Percentiles rank a stretch among this genome's conserved stretches.
phyloP scores from a whole-genome alignment of 2,113 vertebrate genomes.

The Lycaon pictus region DNA sequence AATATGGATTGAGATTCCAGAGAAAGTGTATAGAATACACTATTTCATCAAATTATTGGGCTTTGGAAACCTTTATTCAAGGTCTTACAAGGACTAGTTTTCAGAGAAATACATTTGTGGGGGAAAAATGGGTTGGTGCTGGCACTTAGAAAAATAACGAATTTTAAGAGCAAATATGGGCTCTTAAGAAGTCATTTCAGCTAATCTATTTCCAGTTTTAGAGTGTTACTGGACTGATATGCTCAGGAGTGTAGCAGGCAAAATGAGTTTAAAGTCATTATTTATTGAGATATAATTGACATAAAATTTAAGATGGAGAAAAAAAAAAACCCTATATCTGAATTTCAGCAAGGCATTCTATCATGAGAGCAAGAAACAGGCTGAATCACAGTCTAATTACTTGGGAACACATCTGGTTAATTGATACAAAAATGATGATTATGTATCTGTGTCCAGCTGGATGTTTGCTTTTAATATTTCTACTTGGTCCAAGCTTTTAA shows the following conservation, averaged over 20 bases:
- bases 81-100: not conserved
- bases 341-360: not conserved
- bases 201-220: not conserved
- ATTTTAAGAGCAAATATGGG: not conserved
- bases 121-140: not conserved
- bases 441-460: not conserved
- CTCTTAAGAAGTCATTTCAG: not conserved
- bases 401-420: not conserved
- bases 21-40: not conserved
- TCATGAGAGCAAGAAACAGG: not conserved
- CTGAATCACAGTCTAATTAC: not conserved
- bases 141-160: not conserved
- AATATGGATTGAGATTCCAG: not conserved
- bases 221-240: not conserved
- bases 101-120: not conserved
- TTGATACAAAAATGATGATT: not conserved
- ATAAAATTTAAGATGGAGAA: no score
- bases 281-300: no score
- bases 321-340: no score
- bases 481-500: not conserved
- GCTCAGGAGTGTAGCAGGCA: no score
- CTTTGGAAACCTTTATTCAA: not conserved
- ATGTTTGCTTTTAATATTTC: not conserved
- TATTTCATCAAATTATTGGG: not conserved
- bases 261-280: no score